A percentile compares a stretch with the other conserved stretches of the same genome.
Evolutionary conservation across 1,140 invertebrate species (phyloP).

Genomic region (Rhizoglyphus robini): DNA sequence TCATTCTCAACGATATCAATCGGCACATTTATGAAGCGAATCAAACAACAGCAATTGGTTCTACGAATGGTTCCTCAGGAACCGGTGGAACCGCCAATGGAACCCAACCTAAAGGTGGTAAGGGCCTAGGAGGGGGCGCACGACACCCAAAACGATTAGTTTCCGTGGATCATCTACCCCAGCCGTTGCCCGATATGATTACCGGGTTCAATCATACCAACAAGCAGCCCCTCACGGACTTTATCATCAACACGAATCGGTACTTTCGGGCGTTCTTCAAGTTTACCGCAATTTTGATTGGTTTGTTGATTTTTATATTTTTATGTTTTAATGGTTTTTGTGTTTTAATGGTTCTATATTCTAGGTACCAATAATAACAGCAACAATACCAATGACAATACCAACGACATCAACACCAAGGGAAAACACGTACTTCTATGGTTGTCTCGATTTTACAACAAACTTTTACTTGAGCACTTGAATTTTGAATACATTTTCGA

Average conservation of each 20-base stretch:
- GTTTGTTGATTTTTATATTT: background rate
- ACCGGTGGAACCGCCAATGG: background rate
- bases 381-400: too few relatives aligned
- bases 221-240: background rate
- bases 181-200: background rate
- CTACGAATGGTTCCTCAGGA: background rate
- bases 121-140: background rate
- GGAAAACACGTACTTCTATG: background rate
- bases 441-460: background rate
- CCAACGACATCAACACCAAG: background rate
- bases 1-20: slow-evolving; percentile 8
- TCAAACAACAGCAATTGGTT: background rate
- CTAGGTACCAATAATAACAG: background rate
- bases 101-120: background rate
- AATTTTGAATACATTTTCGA: slow-evolving; percentile 6
- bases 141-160: background rate
- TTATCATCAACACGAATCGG: slow-evolving; percentile 1
- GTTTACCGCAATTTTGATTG: background rate
- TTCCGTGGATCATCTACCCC: background rate
- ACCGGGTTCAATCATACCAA: slow-evolving; percentile 5
- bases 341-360: background rate
- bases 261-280: slow-evolving; percentile 1
- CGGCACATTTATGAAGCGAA: slow-evolving; percentile 3
- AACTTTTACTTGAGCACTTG: background rate
- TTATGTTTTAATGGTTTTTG: background rate